Evolutionary conservation across 2,888 invertebrate species (phyloP), one percentile per base, ranked within the genome.

Genomic region (Norana najaformis): DNA sequence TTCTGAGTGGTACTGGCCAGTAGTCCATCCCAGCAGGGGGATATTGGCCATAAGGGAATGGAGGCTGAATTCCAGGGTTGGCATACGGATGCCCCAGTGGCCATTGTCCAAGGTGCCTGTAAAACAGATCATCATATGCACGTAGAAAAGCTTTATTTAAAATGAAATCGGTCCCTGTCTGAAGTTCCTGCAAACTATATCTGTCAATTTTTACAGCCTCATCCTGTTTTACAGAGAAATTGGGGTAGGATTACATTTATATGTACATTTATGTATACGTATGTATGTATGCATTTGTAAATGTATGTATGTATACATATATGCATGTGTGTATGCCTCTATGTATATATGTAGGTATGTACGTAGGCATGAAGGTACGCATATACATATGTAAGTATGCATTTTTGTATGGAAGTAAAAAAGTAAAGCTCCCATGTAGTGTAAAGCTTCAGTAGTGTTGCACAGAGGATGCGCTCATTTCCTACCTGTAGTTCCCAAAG

Each of bases 231-330:
- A 16, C 53, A 53, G 23, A 18, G 53, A 53, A 53, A 53, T 23
- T 18, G 16, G 23, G 16, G 53, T 18, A 14, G 30, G 18, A 36
- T 20, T 16, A 18, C 34, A 88, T 36, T 23, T 88, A 88, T 88
- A 37, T 35, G 36, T 88, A 37, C 36, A 35, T 88, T 23, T 88
- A 88, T 88, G 36, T 88, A 88, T 88, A 88, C 36, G 23, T 83
- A 83, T 89, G 83, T 89, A 89, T 89, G 83, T 89, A 89, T 89
- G 83, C 18, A 83, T 36, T 20, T 82, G 83, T 89, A 89, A 83
- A 89, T 89, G 36, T 89, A 89, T 89, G 83, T 89, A 89, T 89
- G 36, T 89, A 89, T 89, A 83, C 83, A n/a, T n/a, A n/a, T n/a
- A n/a, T n/a, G n/a, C n/a, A n/a, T n/a, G n/a, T n/a, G n/a, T n/a